Percentiles rank a stretch among this genome's conserved stretches.
Conservation (phyloP, 2,113 vertebrate genomes). For the Emberiza fucata region DNA sequence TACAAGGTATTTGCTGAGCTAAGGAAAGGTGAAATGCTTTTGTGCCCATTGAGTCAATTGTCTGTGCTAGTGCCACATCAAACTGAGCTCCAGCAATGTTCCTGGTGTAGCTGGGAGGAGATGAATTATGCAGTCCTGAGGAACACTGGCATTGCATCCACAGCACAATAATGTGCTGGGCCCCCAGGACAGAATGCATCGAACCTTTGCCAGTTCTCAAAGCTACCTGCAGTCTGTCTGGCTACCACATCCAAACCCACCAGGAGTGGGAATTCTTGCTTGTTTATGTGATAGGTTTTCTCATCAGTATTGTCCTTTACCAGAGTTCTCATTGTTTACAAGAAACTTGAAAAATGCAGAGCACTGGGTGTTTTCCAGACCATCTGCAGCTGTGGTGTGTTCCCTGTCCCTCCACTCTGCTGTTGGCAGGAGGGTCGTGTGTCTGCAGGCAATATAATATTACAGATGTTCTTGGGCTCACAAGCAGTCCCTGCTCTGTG, state of each 20-base stretch:
- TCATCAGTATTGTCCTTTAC: neutral
- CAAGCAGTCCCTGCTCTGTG: neutral
- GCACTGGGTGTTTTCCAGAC: conserved; percentile 5
- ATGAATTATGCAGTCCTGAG: neutral
- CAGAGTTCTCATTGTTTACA: neutral
- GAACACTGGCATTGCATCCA: neutral
- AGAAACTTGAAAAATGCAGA: conserved; percentile 31
- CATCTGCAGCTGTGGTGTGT: conserved; percentile 31
- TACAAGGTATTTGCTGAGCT: neutral
- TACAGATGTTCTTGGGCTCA: neutral
- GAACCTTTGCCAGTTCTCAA: neutral
- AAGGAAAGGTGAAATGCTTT: neutral
- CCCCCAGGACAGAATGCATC: neutral
- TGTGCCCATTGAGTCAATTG: accelerated
- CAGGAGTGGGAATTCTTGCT: neutral
- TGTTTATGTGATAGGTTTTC: neutral
- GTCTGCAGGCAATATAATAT: conserved; percentile 1
- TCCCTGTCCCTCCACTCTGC: neutral
- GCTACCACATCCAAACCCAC: neutral
- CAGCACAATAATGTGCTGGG: neutral
- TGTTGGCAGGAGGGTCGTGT: neutral
- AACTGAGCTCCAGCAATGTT: neutral
- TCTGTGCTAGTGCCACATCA: neutral
- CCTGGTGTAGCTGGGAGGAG: neutral
- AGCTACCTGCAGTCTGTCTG: neutral